Evolutionary conservation across 2,888 invertebrate genomes (phyloP).

Genomic region (Seladonia tumulorum): DNA sequence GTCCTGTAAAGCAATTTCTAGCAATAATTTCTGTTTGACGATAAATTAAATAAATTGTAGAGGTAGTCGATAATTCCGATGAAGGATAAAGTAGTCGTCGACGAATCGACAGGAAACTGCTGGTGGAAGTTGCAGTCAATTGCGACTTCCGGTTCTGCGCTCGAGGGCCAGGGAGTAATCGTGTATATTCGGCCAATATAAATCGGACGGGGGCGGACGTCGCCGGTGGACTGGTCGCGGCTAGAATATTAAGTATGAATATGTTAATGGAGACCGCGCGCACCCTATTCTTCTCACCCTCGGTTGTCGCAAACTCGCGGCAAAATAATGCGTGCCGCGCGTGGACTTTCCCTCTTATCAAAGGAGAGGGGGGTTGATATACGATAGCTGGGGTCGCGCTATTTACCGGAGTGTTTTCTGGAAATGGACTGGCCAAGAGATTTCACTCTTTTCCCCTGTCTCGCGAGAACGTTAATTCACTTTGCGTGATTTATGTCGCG

Average conservation of each 20-base stretch:
- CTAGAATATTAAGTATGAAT: conserved; percentile 64
- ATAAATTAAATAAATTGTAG: too few relatives aligned
- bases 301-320: conserved; percentile 12
- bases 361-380: conserved; percentile 41
- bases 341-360: conserved; percentile 59
- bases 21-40: too few relatives aligned
- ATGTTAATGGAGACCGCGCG: conserved; percentile 51
- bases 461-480: conserved; percentile 18
- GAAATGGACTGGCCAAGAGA: conserved; percentile 52
- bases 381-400: conserved; percentile 51
- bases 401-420: conserved; percentile 63
- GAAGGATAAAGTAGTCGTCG: background rate
- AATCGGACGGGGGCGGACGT: conserved; percentile 55
- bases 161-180: conserved; percentile 35
- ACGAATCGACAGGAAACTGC: conserved; percentile 57
- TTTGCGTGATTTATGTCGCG: conserved; percentile 22
- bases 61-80: background rate
- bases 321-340: conserved; percentile 58
- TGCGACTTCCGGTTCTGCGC: conserved; percentile 55
- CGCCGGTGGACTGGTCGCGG: conserved; percentile 33
- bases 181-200: conserved; percentile 59
- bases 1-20: too few relatives aligned
- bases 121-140: conserved; percentile 64
- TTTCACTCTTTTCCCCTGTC: conserved; percentile 11
- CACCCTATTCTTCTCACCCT: conserved; percentile 58